Conservation (phyloP, 2,888 invertebrate genomes). For the Mactromeris polynyma region DNA sequence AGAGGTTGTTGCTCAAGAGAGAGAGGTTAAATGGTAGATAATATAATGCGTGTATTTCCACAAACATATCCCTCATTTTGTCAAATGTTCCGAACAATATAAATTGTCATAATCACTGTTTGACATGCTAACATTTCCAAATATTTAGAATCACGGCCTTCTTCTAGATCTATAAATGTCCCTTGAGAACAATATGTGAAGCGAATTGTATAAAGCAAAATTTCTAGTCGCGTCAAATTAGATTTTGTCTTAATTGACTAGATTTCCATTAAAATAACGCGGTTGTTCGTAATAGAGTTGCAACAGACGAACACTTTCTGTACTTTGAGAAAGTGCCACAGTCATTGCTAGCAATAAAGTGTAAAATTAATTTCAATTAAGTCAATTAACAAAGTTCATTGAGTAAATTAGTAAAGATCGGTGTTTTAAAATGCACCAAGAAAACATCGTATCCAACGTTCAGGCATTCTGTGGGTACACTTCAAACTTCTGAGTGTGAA, state of each 20-base stretch:
- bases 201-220: slow-evolving; percentile 6
- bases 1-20: no score
- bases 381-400: not conserved
- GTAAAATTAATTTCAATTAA: not conserved
- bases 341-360: not conserved
- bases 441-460: no score
- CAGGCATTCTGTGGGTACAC: no score
- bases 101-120: not conserved
- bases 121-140: not conserved
- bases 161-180: not conserved
- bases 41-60: no score
- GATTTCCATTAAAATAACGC: not conserved
- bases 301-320: not conserved
- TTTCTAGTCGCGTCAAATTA: not conserved
- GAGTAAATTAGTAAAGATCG: not conserved
- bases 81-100: no score
- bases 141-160: not conserved
- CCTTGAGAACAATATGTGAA: not conserved
- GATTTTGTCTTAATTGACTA: not conserved
- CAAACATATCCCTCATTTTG: no score
- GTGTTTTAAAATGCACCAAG: not conserved
- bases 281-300: not conserved
- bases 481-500: no score
- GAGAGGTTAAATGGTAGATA: no score
- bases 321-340: not conserved